phyloP scores from a whole-genome alignment of 2,113 vertebrate genomes.

The Muntiacus reevesi region DNA sequence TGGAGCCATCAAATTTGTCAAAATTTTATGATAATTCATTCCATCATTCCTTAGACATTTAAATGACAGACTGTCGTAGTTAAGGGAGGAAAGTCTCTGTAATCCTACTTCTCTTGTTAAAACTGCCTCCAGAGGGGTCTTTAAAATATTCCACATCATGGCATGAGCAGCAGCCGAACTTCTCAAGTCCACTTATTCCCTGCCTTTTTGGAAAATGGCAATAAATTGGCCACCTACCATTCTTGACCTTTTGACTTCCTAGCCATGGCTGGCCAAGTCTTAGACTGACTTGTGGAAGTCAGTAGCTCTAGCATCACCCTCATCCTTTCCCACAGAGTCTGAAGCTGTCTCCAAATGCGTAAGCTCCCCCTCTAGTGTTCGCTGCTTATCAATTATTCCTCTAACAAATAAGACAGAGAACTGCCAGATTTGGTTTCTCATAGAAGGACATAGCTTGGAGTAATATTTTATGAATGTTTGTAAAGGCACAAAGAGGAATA shows the following conservation, averaged over 20 bases:
- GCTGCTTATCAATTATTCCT: slow-evolving; percentile 83
- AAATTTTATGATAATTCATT: slow-evolving; percentile 97
- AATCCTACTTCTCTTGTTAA: slow-evolving; percentile 90
- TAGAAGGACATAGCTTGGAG: slow-evolving; percentile 38
- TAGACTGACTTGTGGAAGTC: slow-evolving; percentile 84
- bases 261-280: slow-evolving; percentile 85
- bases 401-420: slow-evolving; percentile 66
- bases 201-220: slow-evolving; percentile 78
- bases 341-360: slow-evolving; percentile 84
- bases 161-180: slow-evolving; percentile 84
- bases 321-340: slow-evolving; percentile 78
- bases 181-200: slow-evolving; percentile 83
- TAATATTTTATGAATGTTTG: slow-evolving; percentile 34
- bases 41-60: slow-evolving; percentile 93
- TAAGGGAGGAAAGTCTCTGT: slow-evolving; percentile 76
- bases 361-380: slow-evolving; percentile 99
- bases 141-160: slow-evolving; percentile 86
- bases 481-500: slow-evolving; percentile 49
- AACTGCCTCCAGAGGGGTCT: slow-evolving; percentile 90
- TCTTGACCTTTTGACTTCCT: slow-evolving; percentile 90
- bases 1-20: slow-evolving; percentile 93
- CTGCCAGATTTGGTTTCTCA: slow-evolving; percentile 52
- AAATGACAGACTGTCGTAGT: slow-evolving; percentile 86
- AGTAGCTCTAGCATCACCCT: slow-evolving; percentile 79
- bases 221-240: slow-evolving; percentile 86